Percentiles rank a stretch among this genome's conserved stretches.
phyloP scores from a whole-genome alignment of 2,888 invertebrate species.

The Tenthredo scrophulariae region DNA sequence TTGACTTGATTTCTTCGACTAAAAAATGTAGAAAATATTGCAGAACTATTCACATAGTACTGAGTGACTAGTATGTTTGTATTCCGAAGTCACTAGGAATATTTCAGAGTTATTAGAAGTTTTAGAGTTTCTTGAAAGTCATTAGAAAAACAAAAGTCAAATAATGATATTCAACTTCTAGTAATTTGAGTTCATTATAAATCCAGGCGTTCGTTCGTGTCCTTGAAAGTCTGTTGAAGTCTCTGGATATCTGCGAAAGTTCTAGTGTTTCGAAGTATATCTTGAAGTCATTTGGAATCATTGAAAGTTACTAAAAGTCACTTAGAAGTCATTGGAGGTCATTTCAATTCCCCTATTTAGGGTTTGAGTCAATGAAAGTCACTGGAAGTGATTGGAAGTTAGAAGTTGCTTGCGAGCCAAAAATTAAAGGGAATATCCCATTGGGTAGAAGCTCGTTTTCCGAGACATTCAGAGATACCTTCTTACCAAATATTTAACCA shows the following conservation, averaged over 20 bases:
- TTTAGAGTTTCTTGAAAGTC: neutral
- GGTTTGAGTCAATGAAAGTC: neutral
- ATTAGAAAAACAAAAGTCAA: neutral
- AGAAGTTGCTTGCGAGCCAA: neutral
- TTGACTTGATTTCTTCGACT: no score
- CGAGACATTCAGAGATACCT: neutral
- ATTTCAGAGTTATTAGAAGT: neutral
- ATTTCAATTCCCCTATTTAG: neutral
- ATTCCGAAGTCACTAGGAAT: no score
- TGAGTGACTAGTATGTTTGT: no score
- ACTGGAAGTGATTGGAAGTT: neutral
- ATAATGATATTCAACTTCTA: neutral
- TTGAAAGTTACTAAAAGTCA: neutral
- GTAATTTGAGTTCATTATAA: neutral
- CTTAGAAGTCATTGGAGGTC: neutral
- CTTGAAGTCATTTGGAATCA: neutral
- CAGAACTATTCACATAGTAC: no score
- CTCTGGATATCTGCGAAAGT: neutral
- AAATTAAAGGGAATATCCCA: constrained; percentile 15
- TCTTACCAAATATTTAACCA: neutral
- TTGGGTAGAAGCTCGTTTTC: neutral
- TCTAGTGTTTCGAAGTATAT: neutral
- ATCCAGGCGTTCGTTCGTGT: neutral
- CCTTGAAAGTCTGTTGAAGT: neutral
- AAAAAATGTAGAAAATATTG: no score